Base-by-base conservation (phyloP, 1,140 invertebrate genomes). In the Euschistus heros region DNA sequence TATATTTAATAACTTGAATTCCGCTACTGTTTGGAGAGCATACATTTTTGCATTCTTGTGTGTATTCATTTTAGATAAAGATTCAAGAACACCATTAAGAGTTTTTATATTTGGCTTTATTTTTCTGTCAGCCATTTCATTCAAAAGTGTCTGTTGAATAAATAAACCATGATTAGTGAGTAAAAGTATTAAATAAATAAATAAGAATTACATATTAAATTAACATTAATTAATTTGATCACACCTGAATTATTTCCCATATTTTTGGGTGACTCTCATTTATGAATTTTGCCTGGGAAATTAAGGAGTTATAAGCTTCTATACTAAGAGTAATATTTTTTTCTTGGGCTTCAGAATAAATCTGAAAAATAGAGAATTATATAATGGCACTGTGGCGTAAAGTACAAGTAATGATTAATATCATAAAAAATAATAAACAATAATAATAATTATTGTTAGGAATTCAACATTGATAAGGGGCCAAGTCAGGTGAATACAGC, bases 1-100 rank as follows among this genome's bases (percentile, higher is more conserved):
- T 55, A 95, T 82, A 10, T 83, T 83, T 0, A 90, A 70, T 30
- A 76, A 70, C 67, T 80, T 83, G 70, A 94, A 92, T 74, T 94
- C 90, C 0, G 80, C 71, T 2, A 71, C 10, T 82, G 73, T 71
- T 71, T 78, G 76, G 2, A 85, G 71, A 14, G 79, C 75, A 26
- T 72, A 71, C 13, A 69, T 69, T 67, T 77, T 78, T 2, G 76
- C 73, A 60, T 77, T 70, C 52, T 75, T 74, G 24, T 75, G 76
- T 46, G 71, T 75, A 15, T 75, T 76, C 70, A 82, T 80, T 14
- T 73, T 76, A 50, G 60, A 76, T 78, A 52, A 84, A 69, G 78
- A 69, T 64, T 81, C 78, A 8, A 95, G 75, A 66, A 84, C 77
- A 0, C 84, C 73, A 73, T 91, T 91, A 18, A 94, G 75, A 0